These are phyloP conservation scores for Poecilia velifera DNA, from an alignment of 2,797 vertebrate genomes.

Conservation along the genomic window DNA sequence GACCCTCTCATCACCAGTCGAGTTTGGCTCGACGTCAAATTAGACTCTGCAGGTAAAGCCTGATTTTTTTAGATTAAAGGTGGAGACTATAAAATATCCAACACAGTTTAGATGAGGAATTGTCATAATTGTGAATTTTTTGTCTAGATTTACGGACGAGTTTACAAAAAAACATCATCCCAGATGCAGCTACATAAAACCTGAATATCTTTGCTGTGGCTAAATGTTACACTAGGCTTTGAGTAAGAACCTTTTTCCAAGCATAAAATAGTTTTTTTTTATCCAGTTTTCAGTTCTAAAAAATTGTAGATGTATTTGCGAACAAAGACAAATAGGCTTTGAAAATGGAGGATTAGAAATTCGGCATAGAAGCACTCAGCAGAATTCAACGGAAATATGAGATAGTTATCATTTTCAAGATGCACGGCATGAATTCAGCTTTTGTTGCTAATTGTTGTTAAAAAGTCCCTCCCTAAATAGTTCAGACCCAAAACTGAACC, in stretches of 20 bases:
- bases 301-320: background rate
- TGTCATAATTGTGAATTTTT: background rate
- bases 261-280: background rate
- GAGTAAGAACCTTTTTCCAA: background rate
- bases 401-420: background rate
- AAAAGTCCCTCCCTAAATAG: background rate
- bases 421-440: background rate
- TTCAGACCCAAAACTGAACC: background rate
- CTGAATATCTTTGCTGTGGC: background rate
- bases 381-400: background rate
- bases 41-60: constrained; percentile 73
- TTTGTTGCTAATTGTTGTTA: background rate
- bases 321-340: background rate
- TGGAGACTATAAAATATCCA: background rate
- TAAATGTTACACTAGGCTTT: background rate
- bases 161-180: background rate
- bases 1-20: constrained; percentile 87
- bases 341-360: background rate
- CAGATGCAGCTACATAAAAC: background rate
- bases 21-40: constrained; percentile 88
- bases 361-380: background rate
- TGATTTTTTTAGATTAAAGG: background rate
- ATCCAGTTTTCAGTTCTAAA: background rate
- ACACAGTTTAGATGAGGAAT: background rate
- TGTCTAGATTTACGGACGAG: background rate